Conservation (phyloP, 2,888 invertebrate species). For the Tachina lurida region DNA sequence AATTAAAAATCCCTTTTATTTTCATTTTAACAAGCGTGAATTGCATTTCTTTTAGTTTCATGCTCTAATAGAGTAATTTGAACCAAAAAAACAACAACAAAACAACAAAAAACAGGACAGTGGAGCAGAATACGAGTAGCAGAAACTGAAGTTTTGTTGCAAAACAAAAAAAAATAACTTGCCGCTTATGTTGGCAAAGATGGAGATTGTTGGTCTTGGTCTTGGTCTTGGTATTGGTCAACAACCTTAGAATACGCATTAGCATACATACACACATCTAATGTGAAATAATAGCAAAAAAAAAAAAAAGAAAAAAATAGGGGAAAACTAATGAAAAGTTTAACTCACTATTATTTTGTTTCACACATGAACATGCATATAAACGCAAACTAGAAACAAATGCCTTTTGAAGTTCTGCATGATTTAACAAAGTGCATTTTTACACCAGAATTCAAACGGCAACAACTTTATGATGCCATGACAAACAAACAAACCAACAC, state of each 20-base stretch:
- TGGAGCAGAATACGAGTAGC: conserved; percentile 19
- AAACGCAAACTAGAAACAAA: conserved; percentile 27
- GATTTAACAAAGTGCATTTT: conserved; percentile 69
- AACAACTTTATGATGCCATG: conserved; percentile 16
- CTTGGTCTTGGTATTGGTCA: conserved; percentile 40
- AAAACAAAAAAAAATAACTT: not conserved
- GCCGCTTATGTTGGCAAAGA: conserved; percentile 39
- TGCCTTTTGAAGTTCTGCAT: conserved; percentile 68
- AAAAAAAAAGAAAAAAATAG: not conserved
- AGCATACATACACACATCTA: not conserved
- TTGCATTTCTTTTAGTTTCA: conserved; percentile 60
- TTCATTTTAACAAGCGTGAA: conserved; percentile 62
- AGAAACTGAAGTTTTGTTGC: conserved; percentile 35
- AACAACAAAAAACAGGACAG: conserved; percentile 38
- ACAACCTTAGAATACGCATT: conserved; percentile 53
- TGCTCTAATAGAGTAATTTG: conserved; percentile 66
- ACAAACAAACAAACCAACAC: not conserved
- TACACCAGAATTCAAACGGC: conserved; percentile 52
- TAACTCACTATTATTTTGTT: conserved; percentile 51
- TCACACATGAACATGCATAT: conserved; percentile 28
- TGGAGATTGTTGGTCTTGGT: conserved; percentile 18
- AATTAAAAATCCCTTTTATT: conserved; percentile 62
- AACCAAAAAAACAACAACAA: conserved; percentile 29
- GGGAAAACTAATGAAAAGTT: conserved; percentile 38
- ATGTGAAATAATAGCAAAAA: conserved; percentile 9